Conservation (phyloP, 2,888 invertebrate species). For the Acanthosepion lycidas region DNA sequence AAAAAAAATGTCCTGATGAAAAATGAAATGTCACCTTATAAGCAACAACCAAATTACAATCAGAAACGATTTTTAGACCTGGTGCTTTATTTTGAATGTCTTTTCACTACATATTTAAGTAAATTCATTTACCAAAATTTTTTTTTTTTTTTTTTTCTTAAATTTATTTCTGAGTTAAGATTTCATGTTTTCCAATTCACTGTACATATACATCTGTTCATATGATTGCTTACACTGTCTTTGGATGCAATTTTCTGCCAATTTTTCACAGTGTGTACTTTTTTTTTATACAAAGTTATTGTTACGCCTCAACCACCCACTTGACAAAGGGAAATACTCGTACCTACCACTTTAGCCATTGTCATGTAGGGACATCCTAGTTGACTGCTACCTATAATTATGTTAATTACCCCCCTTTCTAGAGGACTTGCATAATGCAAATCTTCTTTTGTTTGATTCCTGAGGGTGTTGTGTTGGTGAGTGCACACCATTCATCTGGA, state of each 20-base stretch:
- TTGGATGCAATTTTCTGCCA: neutral
- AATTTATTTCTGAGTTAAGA: too few species aligned
- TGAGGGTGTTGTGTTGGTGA: neutral
- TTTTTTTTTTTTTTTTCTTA: too few species aligned
- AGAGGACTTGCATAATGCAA: neutral
- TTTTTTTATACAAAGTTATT: slow-evolving; percentile 4
- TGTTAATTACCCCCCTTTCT: neutral
- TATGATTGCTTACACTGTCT: neutral
- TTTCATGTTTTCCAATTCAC: too few species aligned
- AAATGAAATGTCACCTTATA: too few species aligned
- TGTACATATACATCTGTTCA: too few species aligned
- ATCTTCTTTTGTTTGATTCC: slow-evolving; percentile 9
- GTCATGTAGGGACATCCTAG: neutral
- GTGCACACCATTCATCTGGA: neutral
- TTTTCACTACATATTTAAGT: too few species aligned
- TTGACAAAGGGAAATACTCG: neutral
- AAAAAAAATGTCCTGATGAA: too few species aligned
- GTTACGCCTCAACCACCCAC: neutral
- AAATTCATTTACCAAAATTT: too few species aligned
- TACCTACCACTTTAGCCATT: slow-evolving; percentile 33
- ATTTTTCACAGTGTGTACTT: neutral
- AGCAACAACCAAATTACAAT: too few species aligned
- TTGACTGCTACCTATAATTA: neutral
- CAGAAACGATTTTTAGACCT: too few species aligned
- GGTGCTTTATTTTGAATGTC: too few species aligned